Evolutionary conservation across 2,888 invertebrate genomes (phyloP).

Genomic region (Carabus problematicus): DNA sequence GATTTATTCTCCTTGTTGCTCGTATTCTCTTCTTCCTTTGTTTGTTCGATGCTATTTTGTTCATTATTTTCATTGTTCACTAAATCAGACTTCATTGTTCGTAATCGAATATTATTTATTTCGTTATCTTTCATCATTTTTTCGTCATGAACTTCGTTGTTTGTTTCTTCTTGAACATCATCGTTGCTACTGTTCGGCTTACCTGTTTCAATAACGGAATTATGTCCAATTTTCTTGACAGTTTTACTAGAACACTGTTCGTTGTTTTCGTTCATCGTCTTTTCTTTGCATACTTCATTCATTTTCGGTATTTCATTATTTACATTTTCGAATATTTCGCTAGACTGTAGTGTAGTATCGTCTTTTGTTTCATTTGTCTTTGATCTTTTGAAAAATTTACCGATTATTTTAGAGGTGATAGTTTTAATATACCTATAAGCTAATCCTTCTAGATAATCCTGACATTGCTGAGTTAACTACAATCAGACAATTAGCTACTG

Average conservation of each 20-base stretch:
- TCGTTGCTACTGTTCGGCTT: conserved; percentile 15
- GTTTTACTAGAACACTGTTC: conserved; percentile 17
- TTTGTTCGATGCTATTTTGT: conserved; percentile 24
- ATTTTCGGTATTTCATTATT: conserved; percentile 27
- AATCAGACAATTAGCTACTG: conserved; percentile 56
- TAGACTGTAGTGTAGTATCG: conserved; percentile 46
- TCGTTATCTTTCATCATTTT: conserved; percentile 12
- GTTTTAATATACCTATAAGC: conserved; percentile 61
- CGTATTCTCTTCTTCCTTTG: conserved; percentile 23
- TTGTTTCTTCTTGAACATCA: conserved; percentile 8
- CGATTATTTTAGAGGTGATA: conserved; percentile 49
- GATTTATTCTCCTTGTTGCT: conserved; percentile 12
- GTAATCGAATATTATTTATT: conserved; percentile 13
- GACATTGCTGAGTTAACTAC: conserved; percentile 76
- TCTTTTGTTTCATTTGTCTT: conserved; percentile 53
- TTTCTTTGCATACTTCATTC: conserved; percentile 31
- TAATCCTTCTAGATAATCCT: conserved; percentile 75
- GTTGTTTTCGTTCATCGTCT: conserved; percentile 22
- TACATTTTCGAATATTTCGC: conserved; percentile 41
- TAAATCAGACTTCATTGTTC: conserved; percentile 9
- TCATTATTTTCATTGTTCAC: conserved; percentile 25
- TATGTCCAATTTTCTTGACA: conserved; percentile 31
- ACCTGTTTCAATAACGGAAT: conserved; percentile 10
- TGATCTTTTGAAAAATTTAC: conserved; percentile 50
- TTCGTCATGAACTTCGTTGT: conserved; percentile 2